Base-by-base conservation (phyloP, 2,888 invertebrate species). In the Pterostichus niger region DNA sequence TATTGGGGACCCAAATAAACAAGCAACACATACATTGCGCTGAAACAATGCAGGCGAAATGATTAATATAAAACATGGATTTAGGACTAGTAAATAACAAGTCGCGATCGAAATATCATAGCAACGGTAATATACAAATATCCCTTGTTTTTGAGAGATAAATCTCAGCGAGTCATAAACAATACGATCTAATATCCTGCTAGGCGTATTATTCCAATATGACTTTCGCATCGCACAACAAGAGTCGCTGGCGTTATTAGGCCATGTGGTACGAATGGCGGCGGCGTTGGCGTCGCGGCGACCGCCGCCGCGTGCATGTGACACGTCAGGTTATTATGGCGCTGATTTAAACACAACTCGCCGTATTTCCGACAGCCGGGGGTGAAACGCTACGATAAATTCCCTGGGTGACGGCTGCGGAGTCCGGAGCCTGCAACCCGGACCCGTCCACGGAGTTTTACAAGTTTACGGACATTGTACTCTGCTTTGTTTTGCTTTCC, bases 311-410 rank as follows among this genome's bases (percentile, higher is more conserved):
- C 84, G 85, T 86, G 87, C 84, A 85, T 85, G 83, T 86, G 87
- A 87, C 87, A 87, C 85, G 86, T 85, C 81, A 86, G 85, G 86
- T 87, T 87, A 87, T 87, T 87, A 86, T 86, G 86, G 85, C 85
- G 84, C 85, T 87, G 86, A 87, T 87, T 87, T 87, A 87, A 86
- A 85, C 86, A 86, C 84, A 81, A 73, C 71, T 71, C 81, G 46
- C 54, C 71, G 73, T 80, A 80, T 80, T 71, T 71, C 68, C 80
- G 80, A 68, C 80, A 59, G 54, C 15, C 71, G 35, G 40, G 59
- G 59, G 73, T 56, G 71, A 73, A 56, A 81, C 81, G 56, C 44
- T 11, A 11, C 81, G 44, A 81, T 81, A 81, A 81, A 81, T 81
- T 81, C 54, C 17, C 81, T 6, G 31, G 31, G 54, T 71, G 80